Evolutionary conservation across 92 coral and sea anemone species (phyloP), one percentile per base, ranked within the genome.

Genomic region (Epizoanthus illoricatus): DNA sequence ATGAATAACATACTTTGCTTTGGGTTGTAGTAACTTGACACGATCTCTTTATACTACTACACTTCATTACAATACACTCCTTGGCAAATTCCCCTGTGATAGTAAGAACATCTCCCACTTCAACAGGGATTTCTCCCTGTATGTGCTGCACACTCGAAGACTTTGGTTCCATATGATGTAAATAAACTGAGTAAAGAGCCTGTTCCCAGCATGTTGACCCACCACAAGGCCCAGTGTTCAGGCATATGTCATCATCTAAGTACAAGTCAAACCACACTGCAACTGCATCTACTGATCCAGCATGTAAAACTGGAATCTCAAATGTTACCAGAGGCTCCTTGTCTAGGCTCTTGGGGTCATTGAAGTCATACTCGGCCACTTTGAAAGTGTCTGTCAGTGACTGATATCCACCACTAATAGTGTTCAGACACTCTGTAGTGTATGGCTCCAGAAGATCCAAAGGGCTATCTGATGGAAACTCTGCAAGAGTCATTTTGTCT

Each of bases 201-300:
- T 97, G 99, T 60, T 97, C 99, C 99, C 99, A 97, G 87, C 99
- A 97, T 1, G 94, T 89, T 11, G 98, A 94, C 20, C 87, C 83
- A 28, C 88, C 89, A 45, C 93, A 69, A 13, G 98, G 99, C 0
- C 94, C 98, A 57, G 98, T 97, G 57, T 92, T 91, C 10, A 97
- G 84, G 40, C 75, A 65, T 15, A 81, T 90, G n/a, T 89, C 85
- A 19, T 89, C 89, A 76, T 97, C 97, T 33, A 97, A 79, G 17
- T 75, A 92, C 41, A 97, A 78, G 45, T 97, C 97, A 92, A 97
- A 97, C 99, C 99, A 97, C 52, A 86, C 81, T 19, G 97, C 94
- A 8, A 97, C 87, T 20, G 98, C 99, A 81, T 97, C 99, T 47
- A 92, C 52, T 61, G 75, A 84, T 5, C 99, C 99, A 28, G 87